phyloP scores from a whole-genome alignment of 2,888 invertebrate genomes.

The Calephelis perditalis region DNA sequence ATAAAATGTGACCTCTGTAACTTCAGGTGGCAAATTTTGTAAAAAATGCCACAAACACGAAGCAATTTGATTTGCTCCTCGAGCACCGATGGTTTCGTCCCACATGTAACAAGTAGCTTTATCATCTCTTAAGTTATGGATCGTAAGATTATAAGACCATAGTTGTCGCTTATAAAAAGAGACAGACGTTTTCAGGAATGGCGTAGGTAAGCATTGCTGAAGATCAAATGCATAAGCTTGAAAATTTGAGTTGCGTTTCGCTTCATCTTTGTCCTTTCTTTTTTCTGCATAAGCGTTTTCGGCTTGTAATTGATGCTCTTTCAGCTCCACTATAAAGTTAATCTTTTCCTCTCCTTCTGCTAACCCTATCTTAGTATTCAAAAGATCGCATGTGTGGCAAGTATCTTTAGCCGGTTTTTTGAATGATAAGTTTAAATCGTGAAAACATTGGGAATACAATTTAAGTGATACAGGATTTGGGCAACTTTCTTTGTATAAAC shows the following conservation, averaged over 20 bases:
- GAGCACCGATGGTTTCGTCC: conserved; percentile 20
- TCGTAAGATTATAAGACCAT: conserved; percentile 29
- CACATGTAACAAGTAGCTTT: conserved; percentile 15
- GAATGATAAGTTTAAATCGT: too few relatives aligned
- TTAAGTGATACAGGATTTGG: background rate
- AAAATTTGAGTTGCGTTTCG: conserved; percentile 23
- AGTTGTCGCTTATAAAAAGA: conserved; percentile 29
- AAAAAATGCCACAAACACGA: too few relatives aligned
- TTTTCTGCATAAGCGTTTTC: too few relatives aligned
- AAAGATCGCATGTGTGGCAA: conserved; percentile 8
- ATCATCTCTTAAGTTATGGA: conserved; percentile 24
- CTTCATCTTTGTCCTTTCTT: too few relatives aligned
- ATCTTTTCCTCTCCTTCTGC: conserved; percentile 10
- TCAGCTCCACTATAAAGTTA: background rate
- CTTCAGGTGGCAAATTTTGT: too few relatives aligned
- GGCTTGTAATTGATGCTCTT: conserved; percentile 19
- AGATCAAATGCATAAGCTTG: conserved; percentile 17
- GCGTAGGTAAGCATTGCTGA: too few relatives aligned
- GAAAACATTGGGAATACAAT: too few relatives aligned
- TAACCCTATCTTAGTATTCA: conserved; percentile 15
- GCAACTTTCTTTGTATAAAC: background rate
- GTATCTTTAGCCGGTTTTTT: too few relatives aligned
- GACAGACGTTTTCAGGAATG: too few relatives aligned
- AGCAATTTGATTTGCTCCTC: too few relatives aligned
- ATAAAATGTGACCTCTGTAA: conserved; percentile 26